These are phyloP conservation scores for Hesperophylax magnus DNA, from an alignment of 1,140 invertebrate genomes.

Conservation along the genomic window DNA sequence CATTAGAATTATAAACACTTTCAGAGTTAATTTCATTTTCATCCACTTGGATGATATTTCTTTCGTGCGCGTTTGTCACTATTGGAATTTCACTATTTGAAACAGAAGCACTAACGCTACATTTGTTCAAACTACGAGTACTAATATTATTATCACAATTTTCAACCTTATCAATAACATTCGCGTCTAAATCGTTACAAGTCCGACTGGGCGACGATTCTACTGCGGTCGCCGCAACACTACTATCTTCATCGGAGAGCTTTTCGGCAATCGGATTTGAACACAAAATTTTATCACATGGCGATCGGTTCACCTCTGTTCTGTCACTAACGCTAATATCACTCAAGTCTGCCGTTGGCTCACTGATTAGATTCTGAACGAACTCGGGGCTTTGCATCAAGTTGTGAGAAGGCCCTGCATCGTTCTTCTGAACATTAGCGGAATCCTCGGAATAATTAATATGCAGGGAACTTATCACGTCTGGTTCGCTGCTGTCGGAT, in stretches of 20 bases:
- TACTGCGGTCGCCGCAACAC: slow-evolving; percentile 48
- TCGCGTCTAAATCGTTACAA: slow-evolving; percentile 45
- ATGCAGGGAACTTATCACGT: slow-evolving; percentile 42
- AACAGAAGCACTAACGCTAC: not conserved
- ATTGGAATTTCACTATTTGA: too few relatives aligned
- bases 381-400: slow-evolving; percentile 63
- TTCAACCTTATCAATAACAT: slow-evolving; percentile 48
- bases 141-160: slow-evolving; percentile 56
- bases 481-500: slow-evolving; percentile 62
- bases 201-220: not conserved
- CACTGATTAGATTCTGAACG: slow-evolving; percentile 46
- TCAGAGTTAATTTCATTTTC: not conserved
- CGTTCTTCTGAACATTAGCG: slow-evolving; percentile 60
- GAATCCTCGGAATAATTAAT: slow-evolving; percentile 49
- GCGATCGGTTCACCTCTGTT: not conserved
- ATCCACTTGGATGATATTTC: not conserved
- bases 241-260: not conserved
- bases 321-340: slow-evolving; percentile 54
- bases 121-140: slow-evolving; percentile 18
- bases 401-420: slow-evolving; percentile 64
- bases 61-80: not conserved
- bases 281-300: slow-evolving; percentile 55
- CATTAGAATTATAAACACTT: too few relatives aligned
- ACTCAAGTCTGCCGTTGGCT: slow-evolving; percentile 37
- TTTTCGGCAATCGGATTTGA: slow-evolving; percentile 36